Conservation (phyloP, 2,113 vertebrate genomes). For the Gymnogyps californianus region DNA sequence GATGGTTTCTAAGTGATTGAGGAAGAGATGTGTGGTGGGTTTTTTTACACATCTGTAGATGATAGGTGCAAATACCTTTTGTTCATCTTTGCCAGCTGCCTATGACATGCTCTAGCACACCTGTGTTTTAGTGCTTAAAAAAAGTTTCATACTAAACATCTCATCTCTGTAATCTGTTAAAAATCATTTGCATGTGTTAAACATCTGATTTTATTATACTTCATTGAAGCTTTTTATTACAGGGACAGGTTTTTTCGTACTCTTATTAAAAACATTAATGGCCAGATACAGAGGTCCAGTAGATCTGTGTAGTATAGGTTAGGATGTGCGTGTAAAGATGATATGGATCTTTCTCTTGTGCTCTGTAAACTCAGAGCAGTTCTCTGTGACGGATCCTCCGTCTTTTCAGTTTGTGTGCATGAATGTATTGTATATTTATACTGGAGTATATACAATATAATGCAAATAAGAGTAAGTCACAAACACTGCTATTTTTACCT, state of each 20-base stretch:
- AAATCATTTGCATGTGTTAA: neutral
- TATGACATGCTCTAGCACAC: neutral
- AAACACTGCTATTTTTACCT: neutral
- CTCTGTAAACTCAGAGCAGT: neutral
- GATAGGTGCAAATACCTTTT: constrained; percentile 4
- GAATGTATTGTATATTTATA: neutral
- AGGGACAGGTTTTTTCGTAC: neutral
- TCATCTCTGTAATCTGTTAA: neutral
- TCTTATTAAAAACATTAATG: neutral
- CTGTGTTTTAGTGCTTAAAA: neutral
- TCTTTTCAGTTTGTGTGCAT: neutral
- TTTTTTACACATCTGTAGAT: constrained; percentile 9
- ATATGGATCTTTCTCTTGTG: neutral
- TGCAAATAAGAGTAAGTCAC: neutral
- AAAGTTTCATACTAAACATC: neutral
- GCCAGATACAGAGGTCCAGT: neutral
- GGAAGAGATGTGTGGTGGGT: neutral
- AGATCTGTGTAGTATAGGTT: neutral
- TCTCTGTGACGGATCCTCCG: neutral
- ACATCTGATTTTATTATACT: neutral
- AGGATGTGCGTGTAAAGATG: neutral
- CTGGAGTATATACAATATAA: neutral
- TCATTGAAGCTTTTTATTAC: neutral
- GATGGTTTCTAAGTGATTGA: constrained; percentile 53
- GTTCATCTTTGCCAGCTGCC: constrained; percentile 20